Evolutionary conservation across 2,888 invertebrate species (phyloP), one percentile per base, ranked within the genome.

Genomic region (Platycnemis pennipes): DNA sequence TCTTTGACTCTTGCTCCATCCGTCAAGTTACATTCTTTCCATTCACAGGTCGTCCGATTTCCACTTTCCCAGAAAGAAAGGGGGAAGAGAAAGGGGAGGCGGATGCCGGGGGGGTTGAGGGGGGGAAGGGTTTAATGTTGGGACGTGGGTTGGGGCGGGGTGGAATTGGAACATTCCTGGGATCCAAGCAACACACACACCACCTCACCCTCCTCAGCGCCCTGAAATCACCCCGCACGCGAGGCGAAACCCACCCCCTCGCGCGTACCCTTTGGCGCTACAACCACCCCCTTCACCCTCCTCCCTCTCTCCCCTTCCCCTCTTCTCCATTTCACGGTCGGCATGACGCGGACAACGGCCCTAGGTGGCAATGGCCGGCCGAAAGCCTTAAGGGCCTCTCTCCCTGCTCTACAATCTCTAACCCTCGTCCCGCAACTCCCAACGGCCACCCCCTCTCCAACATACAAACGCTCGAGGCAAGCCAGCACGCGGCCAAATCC

Each of bases 281-380:
- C 77, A 11, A 77, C 37, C 37, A 8, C 37, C 87, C 44, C 7
- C 45, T 37, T 26, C 26, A 11, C 77, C 77, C 77, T 77, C 77
- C n/a, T 26, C 26, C 19, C 31, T 13, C 37, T n/a, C n/a, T 7
- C 87, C 37, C 49, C 91, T 42, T 42, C n/a, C 91, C n/a, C 45
- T 16, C 31, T 44, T 45, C 91, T 91, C 91, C 63, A 91, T 91
- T 91, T 91, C 91, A 91, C 91, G 91, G 91, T 91, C 63, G 91
- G 44, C 63, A 26, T 42, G 42, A 13, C 53, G 56, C 89, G 89
- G 89, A 89, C 89, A 89, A 89, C 53, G 89, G 89, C 31, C 26
- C 26, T 5, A 89, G 89, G 89, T 56, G 89, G 91, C 91, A 91
- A 91, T 91, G 91, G 91, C 89, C 89, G 53, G 37, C n/a, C 87